Evolutionary conservation across 1,140 invertebrate genomes (phyloP).

Genomic region (Ephestia elutella): DNA sequence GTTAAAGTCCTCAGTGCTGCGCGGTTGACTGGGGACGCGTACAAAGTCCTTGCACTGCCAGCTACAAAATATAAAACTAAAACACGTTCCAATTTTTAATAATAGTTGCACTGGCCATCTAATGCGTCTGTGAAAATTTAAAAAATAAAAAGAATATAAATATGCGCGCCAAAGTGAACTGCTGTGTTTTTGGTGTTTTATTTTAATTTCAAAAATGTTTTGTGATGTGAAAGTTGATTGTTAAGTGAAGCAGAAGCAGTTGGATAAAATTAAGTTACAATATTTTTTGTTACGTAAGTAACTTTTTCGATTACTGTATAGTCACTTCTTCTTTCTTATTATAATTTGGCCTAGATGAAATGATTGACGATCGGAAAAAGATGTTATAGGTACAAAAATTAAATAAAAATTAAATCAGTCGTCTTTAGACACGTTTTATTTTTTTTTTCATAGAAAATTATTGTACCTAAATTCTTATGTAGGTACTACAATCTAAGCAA

Average conservation of each 20-base stretch:
- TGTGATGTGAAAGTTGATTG: background rate
- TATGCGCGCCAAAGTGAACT: slow-evolving; percentile 12
- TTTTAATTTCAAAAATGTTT: background rate
- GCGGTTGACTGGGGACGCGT: slow-evolving; percentile 45
- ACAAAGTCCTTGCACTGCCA: slow-evolving; percentile 28
- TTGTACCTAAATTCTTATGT: too few relatives aligned
- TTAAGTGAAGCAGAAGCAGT: too few relatives aligned
- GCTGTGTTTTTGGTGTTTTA: background rate
- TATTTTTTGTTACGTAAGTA: slow-evolving; percentile 12
- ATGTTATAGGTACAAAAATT: too few relatives aligned
- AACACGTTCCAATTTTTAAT: slow-evolving; percentile 3
- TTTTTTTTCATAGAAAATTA: too few relatives aligned
- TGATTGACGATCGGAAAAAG: too few relatives aligned
- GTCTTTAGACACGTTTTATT: too few relatives aligned
- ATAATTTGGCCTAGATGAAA: too few relatives aligned
- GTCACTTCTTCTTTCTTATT: too few relatives aligned
- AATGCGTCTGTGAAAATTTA: background rate
- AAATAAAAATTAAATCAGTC: too few relatives aligned
- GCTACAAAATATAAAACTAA: slow-evolving; percentile 25
- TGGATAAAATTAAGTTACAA: too few relatives aligned
- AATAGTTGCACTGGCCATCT: background rate
- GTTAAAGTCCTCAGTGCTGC: slow-evolving; percentile 62
- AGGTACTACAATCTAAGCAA: too few relatives aligned
- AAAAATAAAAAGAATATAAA: slow-evolving; percentile 17
- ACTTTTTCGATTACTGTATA: too few relatives aligned